Conservation (phyloP, 2,113 vertebrate species). For the Laterallus jamaicensis region DNA sequence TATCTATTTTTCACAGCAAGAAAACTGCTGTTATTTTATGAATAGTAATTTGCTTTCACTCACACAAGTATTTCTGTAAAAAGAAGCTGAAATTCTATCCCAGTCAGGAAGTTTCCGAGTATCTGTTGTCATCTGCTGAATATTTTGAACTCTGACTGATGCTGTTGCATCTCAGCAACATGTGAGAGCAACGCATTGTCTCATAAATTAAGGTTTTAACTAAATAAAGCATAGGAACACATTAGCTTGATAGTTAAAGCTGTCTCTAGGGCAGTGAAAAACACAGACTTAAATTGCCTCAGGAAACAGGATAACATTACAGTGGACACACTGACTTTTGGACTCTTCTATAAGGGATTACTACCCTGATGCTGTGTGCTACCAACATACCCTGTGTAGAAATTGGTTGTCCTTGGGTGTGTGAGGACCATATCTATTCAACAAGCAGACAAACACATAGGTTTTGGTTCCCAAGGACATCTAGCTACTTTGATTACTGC, state of each 20-base stretch:
- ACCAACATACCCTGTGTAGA: not conserved
- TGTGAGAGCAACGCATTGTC: not conserved
- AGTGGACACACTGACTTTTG: not conserved
- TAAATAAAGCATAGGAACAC: not conserved
- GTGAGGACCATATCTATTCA: not conserved
- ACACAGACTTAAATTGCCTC: not conserved
- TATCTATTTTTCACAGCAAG: constrained; percentile 14
- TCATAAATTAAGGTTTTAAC: constrained; percentile 1
- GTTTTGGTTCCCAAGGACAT: not conserved
- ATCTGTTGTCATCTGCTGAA: not conserved
- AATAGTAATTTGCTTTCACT: constrained; percentile 23
- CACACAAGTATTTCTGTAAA: constrained; percentile 5
- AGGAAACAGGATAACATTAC: not conserved
- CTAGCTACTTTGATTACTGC: not conserved
- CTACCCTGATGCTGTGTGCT: not conserved
- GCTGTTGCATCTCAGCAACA: not conserved
- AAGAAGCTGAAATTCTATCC: constrained; percentile 7
- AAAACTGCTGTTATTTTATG: not conserved
- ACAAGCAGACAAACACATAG: not conserved
- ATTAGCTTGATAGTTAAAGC: not conserved
- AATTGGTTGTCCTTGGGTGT: not conserved
- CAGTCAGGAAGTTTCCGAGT: not conserved
- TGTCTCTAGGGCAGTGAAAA: not conserved
- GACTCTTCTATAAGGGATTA: not conserved
- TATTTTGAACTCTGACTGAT: constrained; percentile 8